Conservation (phyloP, 2,888 invertebrate species). For the Drosophila subsilvestris region DNA sequence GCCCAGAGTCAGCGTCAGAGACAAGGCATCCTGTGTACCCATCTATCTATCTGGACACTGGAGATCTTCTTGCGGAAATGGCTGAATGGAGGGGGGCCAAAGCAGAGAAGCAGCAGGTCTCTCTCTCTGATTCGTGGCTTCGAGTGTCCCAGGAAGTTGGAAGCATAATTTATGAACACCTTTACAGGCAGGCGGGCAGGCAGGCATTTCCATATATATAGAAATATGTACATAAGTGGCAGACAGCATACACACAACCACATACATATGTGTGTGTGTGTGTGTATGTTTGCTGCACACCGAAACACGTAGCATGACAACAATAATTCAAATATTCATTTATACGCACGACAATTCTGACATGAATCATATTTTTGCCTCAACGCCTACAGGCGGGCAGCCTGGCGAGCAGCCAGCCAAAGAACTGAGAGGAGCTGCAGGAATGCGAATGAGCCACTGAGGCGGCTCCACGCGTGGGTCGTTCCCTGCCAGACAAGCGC, state of each 20-base stretch:
- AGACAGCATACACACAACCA: neutral
- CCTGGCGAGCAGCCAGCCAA: neutral
- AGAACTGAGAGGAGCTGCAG: neutral
- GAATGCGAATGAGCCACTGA: too few relatives aligned
- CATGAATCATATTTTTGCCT: constrained; percentile 60
- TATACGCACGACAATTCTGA: constrained; percentile 63
- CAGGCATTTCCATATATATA: constrained; percentile 4
- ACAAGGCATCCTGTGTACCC: neutral
- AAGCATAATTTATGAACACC: constrained; percentile 59
- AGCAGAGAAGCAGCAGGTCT: neutral
- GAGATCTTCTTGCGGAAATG: constrained; percentile 10
- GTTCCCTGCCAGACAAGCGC: too few relatives aligned
- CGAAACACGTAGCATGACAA: constrained; percentile 53
- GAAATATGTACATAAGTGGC: neutral
- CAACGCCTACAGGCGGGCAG: constrained; percentile 40
- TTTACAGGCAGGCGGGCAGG: constrained; percentile 10
- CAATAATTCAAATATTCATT: constrained; percentile 63
- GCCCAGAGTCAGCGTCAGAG: neutral
- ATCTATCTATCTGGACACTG: constrained; percentile 29
- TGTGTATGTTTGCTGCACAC: constrained; percentile 18
- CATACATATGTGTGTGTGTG: neutral
- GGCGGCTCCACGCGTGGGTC: neutral
- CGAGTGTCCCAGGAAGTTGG: constrained; percentile 47
- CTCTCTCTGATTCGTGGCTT: constrained; percentile 28
- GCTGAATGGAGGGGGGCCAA: neutral